Percentiles rank a stretch among this genome's conserved stretches.
Evolutionary conservation across 2,888 invertebrate genomes (phyloP).

Genomic region (Philereme vetulata): DNA sequence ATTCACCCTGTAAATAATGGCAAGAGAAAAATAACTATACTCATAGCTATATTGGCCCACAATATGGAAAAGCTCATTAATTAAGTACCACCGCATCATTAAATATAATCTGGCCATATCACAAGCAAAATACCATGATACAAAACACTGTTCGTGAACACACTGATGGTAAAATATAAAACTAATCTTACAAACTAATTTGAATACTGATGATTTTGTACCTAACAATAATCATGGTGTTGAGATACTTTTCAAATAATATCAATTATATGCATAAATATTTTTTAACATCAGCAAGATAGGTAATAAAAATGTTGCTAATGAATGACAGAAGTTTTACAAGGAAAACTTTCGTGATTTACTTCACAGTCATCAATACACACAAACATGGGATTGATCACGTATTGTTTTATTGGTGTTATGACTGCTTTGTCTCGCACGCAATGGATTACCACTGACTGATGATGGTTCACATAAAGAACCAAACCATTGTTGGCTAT

Average conservation of each 20-base stretch:
- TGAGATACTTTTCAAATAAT: not conserved
- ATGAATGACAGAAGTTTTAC: no score
- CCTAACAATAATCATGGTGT: conserved; percentile 2
- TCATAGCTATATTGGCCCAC: conserved; percentile 12
- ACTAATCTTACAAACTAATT: conserved; percentile 30
- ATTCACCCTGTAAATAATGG: not conserved
- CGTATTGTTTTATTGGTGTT: no score
- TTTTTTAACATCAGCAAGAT: no score
- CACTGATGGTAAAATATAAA: conserved; percentile 40
- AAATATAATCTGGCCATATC: conserved; percentile 16
- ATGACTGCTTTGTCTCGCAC: no score
- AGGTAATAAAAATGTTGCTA: no score
- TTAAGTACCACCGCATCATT: conserved; percentile 22
- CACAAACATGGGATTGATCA: no score
- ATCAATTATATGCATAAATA: not conserved
- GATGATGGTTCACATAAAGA: no score
- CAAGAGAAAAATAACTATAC: conserved; percentile 4
- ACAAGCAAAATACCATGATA: conserved; percentile 24
- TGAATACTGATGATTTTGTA: conserved; percentile 30
- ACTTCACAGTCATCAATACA: no score
- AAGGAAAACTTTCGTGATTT: no score
- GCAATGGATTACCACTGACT: no score
- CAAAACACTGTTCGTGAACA: conserved; percentile 39
- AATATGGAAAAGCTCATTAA: conserved; percentile 19
- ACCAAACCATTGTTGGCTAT: no score